Evolutionary conservation across 2,113 vertebrate species (phyloP).

Genomic region (Scatophagus argus): DNA sequence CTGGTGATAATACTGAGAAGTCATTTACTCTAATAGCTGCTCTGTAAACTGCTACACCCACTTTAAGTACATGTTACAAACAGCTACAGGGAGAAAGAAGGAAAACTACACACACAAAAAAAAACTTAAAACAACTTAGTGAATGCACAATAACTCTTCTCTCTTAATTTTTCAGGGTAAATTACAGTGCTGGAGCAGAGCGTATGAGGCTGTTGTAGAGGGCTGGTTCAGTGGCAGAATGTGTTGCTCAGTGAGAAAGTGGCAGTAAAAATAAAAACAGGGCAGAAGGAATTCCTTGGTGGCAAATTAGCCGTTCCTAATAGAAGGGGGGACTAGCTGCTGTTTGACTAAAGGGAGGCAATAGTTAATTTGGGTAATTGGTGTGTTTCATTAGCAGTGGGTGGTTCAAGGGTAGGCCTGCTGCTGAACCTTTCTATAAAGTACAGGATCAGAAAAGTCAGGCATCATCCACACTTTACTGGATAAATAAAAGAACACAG

Average conservation of each 20-base stretch:
- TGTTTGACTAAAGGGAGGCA: conserved; percentile 68
- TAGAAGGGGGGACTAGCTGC: conserved; percentile 66
- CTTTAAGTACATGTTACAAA: conserved; percentile 80
- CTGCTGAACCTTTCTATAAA: conserved; percentile 44
- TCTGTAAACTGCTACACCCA: conserved; percentile 79
- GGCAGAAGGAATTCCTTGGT: conserved; percentile 69
- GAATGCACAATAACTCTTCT: conserved; percentile 58
- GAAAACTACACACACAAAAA: conserved; percentile 54
- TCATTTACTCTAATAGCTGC: conserved; percentile 78
- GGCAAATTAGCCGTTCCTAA: conserved; percentile 79
- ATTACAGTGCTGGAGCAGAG: conserved; percentile 65
- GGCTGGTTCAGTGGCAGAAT: conserved; percentile 40
- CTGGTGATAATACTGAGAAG: conserved; percentile 73
- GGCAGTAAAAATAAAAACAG: conserved; percentile 78
- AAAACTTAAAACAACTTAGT: conserved; percentile 51
- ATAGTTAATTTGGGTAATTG: conserved; percentile 76
- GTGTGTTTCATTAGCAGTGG: conserved; percentile 71
- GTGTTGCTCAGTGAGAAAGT: conserved; percentile 63
- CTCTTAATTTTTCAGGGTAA: conserved; percentile 66
- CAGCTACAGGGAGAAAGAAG: conserved; percentile 60
- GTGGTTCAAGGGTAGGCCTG: conserved; percentile 61
- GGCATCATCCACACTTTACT: conserved; percentile 52
- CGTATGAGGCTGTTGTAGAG: conserved; percentile 33
- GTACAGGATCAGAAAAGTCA: conserved; percentile 43
- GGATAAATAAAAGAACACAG: conserved; percentile 47